Percentiles rank a stretch among this genome's conserved stretches.
Evolutionary conservation across 2,888 invertebrate species (phyloP).

Genomic region (Drosophila parthenogenetica): DNA sequence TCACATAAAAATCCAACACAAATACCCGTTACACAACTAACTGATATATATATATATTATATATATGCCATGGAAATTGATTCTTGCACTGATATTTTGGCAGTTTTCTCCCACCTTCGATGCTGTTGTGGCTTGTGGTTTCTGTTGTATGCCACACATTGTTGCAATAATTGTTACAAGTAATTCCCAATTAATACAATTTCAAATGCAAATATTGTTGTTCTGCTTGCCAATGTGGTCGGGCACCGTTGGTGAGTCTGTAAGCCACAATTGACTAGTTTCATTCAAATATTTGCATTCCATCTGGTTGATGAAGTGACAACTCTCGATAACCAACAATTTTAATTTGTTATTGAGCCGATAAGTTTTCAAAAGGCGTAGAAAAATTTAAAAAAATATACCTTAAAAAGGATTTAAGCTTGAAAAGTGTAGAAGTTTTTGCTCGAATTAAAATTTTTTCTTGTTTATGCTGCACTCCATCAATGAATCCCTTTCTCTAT

Average conservation of each 20-base stretch:
- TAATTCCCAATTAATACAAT: conserved; percentile 61
- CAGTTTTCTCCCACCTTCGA: background rate
- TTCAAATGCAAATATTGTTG: conserved; percentile 36
- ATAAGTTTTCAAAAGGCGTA: background rate
- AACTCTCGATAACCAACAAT: background rate
- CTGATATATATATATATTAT: conserved; percentile 15
- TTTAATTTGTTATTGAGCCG: background rate
- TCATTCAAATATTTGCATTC: conserved; percentile 7
- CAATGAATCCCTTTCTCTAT: background rate
- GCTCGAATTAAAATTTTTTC: background rate
- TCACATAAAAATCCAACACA: conserved; percentile 77
- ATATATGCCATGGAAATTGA: conserved; percentile 47
- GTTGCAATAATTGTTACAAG: conserved; percentile 51
- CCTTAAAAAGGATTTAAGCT: too few relatives aligned
- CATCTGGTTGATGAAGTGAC: conserved; percentile 13
- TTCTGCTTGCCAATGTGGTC: conserved; percentile 39
- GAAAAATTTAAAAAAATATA: background rate
- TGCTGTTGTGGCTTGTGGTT: conserved; percentile 41
- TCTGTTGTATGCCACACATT: conserved; percentile 10
- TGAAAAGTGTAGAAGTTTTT: too few relatives aligned
- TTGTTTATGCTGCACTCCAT: background rate
- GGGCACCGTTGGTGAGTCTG: conserved; percentile 9
- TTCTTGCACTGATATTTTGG: conserved; percentile 41
- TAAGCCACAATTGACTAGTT: conserved; percentile 49
- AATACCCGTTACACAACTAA: conserved; percentile 39